Evolutionary conservation across 2,888 invertebrate species (phyloP).

Genomic region (Epinotia demarniana): DNA sequence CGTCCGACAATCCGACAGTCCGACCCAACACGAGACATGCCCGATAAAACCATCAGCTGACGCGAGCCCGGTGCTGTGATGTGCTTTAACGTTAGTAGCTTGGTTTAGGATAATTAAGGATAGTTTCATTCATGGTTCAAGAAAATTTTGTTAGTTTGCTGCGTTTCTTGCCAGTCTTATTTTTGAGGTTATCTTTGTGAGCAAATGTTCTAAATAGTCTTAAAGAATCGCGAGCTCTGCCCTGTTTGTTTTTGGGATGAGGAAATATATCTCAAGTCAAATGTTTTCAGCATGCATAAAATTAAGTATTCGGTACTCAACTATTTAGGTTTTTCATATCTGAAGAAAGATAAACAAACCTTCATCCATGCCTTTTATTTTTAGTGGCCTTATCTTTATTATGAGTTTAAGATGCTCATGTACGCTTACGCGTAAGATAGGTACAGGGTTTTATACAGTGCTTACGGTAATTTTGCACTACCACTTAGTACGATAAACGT

Average conservation of each 20-base stretch:
- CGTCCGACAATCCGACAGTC: slow-evolving; percentile 32
- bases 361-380: too few species aligned
- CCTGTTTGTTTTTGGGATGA: not conserved
- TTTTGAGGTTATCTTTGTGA: slow-evolving; percentile 13
- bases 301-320: too few species aligned
- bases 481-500: not conserved
- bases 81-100: slow-evolving; percentile 35
- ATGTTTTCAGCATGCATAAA: too few species aligned
- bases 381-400: too few species aligned
- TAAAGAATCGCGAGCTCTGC: too few species aligned
- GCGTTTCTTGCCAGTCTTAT: not conserved
- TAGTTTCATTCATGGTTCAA: slow-evolving; percentile 29
- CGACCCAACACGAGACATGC: slow-evolving; percentile 47
- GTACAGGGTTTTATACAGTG: not conserved
- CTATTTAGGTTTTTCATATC: too few species aligned
- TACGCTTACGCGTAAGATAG: not conserved
- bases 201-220: not conserved
- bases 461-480: not conserved
- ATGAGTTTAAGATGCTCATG: too few species aligned
- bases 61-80: slow-evolving; percentile 58
- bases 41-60: slow-evolving; percentile 12
- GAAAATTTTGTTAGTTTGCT: not conserved
- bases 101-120: slow-evolving; percentile 36
- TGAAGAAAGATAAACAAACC: too few species aligned
- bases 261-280: not conserved